Conservation (phyloP, 2,113 vertebrate genomes). For the Actinemys pallida region DNA sequence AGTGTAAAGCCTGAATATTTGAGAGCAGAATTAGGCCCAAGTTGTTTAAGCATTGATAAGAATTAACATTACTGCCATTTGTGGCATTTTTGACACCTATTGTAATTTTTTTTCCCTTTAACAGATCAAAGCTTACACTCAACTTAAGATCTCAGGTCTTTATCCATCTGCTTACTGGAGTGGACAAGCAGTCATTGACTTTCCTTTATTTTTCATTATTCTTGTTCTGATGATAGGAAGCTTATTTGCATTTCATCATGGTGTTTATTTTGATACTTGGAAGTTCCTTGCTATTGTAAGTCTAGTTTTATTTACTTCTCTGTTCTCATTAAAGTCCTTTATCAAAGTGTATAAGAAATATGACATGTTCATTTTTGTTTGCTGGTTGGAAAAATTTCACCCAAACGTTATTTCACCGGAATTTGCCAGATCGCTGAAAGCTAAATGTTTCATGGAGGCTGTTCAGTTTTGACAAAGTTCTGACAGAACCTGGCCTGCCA, state of each 20-base stretch:
- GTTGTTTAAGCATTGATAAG: accelerated
- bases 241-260: conserved; percentile 91
- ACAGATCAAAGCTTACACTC: conserved; percentile 94
- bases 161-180: conserved; percentile 96
- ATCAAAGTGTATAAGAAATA: background rate
- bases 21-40: background rate
- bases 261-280: conserved; percentile 85
- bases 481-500: background rate
- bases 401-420: accelerated
- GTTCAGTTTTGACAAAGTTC: background rate
- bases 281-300: conserved; percentile 91
- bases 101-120: background rate
- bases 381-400: background rate
- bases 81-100: background rate
- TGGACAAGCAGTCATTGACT: conserved; percentile 90
- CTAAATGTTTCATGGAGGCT: background rate
- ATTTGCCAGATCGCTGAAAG: accelerated
- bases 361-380: background rate
- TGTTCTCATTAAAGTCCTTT: background rate
- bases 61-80: accelerated
- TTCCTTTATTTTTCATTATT: conserved; percentile 90
- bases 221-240: conserved; percentile 87
- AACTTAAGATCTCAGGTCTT: conserved; percentile 93
- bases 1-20: accelerated
- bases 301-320: background rate